Percentiles rank a stretch among this genome's conserved stretches.
phyloP scores from a whole-genome alignment of 1,140 invertebrate species.

The Xylocopa sonorina region DNA sequence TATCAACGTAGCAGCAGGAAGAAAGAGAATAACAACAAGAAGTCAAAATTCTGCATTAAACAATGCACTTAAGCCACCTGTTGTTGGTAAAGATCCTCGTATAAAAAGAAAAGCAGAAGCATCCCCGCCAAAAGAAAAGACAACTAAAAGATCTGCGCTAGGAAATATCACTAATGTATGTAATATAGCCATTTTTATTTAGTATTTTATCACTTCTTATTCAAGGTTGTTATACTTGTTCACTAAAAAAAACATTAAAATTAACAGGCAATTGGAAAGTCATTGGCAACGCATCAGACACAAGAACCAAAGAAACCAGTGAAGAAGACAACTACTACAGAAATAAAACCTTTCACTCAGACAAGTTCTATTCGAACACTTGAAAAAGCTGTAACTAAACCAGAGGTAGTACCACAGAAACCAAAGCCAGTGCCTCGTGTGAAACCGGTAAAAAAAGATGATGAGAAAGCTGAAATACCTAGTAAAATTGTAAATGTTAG shows the following conservation, averaged over 20 bases:
- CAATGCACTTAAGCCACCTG: slow-evolving; percentile 62
- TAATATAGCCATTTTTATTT: slow-evolving; percentile 22
- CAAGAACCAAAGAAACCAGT: slow-evolving; percentile 70
- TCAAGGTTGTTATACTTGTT: background rate
- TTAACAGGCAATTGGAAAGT: slow-evolving; percentile 76
- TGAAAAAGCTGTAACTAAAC: slow-evolving; percentile 57
- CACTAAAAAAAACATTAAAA: background rate
- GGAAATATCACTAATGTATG: slow-evolving; percentile 90
- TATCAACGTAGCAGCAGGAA: slow-evolving; percentile 62
- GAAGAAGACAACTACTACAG: slow-evolving; percentile 61
- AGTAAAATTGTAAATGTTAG: slow-evolving; percentile 66
- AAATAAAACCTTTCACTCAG: slow-evolving; percentile 53
- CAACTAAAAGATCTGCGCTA: slow-evolving; percentile 86
- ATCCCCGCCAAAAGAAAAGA: slow-evolving; percentile 80
- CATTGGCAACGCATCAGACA: slow-evolving; percentile 66
- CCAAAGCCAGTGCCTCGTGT: slow-evolving; percentile 61
- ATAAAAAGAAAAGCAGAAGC: slow-evolving; percentile 82
- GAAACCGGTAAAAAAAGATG: slow-evolving; percentile 70
- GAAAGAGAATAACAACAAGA: slow-evolving; percentile 79
- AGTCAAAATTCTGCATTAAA: slow-evolving; percentile 73
- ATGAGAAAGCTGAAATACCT: slow-evolving; percentile 64
- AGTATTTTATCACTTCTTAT: background rate
- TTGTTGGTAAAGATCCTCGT: slow-evolving; percentile 73
- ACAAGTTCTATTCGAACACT: slow-evolving; percentile 45
- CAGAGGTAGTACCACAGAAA: slow-evolving; percentile 61